Percentiles rank a stretch among this genome's conserved stretches.
Evolutionary conservation across 2,797 vertebrate genomes (phyloP).

Genomic region (Pitangus sulphuratus): DNA sequence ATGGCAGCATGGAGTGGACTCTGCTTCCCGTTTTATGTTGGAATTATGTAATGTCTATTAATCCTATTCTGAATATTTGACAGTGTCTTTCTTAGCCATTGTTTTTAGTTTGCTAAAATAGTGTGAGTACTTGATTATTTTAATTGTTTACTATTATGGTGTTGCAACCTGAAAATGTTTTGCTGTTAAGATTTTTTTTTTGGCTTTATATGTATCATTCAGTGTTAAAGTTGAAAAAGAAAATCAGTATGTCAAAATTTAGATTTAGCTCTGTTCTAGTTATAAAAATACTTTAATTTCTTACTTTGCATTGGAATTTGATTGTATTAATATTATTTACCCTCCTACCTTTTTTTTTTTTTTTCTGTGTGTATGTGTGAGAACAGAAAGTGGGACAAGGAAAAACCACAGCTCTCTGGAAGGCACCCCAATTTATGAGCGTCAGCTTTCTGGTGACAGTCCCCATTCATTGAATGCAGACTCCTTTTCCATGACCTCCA

Average conservation of each 20-base stretch:
- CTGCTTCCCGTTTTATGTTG: neutral
- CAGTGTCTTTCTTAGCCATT: neutral
- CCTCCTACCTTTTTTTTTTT: neutral
- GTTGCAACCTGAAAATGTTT: neutral
- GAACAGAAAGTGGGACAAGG: constrained; percentile 66
- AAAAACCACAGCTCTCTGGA: constrained; percentile 70
- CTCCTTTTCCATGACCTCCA: constrained; percentile 78
- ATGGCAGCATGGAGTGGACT: neutral
- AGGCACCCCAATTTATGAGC: constrained; percentile 73
- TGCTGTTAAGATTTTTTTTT: neutral
- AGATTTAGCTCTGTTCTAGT: neutral
- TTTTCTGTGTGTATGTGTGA: neutral
- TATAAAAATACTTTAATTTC: neutral
- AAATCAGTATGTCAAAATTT: neutral
- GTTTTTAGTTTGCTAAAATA: neutral
- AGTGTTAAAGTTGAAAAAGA: neutral
- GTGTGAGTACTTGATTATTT: neutral
- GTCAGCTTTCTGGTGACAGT: constrained; percentile 74
- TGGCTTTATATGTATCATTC: neutral
- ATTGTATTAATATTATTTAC: neutral
- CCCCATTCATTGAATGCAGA: constrained; percentile 82
- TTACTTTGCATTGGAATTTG: neutral
- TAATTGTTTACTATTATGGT: neutral
- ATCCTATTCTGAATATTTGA: neutral
- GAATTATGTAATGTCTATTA: neutral